Conservation (phyloP, 2,113 vertebrate species). For the Chrysemys picta region DNA sequence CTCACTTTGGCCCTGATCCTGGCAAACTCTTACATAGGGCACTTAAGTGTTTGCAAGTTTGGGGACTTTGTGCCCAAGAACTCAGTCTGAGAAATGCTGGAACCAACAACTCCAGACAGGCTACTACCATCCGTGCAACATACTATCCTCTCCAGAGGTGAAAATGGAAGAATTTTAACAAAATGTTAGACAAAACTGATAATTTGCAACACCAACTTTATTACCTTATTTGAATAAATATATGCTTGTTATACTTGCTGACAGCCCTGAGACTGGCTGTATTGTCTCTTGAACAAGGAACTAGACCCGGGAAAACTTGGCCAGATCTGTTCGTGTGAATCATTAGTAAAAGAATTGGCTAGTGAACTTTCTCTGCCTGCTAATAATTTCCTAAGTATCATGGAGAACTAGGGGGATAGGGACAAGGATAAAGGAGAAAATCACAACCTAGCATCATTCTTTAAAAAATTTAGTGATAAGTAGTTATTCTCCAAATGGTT, state of each 20-base stretch:
- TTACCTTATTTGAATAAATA: background rate
- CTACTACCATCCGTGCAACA: background rate
- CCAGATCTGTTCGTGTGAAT: background rate
- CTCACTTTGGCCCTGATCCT: background rate
- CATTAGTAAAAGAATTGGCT: background rate
- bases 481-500: background rate
- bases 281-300: background rate
- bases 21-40: background rate
- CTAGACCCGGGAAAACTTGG: too few relatives aligned
- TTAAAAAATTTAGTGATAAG: background rate
- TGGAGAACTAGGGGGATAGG: background rate
- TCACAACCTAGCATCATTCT: background rate
- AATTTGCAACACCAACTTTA: background rate
- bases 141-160: background rate
- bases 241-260: fast-evolving
- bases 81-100: background rate
- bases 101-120: background rate
- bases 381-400: background rate
- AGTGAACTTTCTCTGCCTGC: background rate
- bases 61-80: background rate
- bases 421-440: background rate
- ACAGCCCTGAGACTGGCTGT: background rate
- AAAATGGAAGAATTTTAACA: background rate
- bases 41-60: background rate
- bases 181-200: background rate